phyloP scores from a whole-genome alignment of 2,797 vertebrate species.

The Amblyraja radiata region DNA sequence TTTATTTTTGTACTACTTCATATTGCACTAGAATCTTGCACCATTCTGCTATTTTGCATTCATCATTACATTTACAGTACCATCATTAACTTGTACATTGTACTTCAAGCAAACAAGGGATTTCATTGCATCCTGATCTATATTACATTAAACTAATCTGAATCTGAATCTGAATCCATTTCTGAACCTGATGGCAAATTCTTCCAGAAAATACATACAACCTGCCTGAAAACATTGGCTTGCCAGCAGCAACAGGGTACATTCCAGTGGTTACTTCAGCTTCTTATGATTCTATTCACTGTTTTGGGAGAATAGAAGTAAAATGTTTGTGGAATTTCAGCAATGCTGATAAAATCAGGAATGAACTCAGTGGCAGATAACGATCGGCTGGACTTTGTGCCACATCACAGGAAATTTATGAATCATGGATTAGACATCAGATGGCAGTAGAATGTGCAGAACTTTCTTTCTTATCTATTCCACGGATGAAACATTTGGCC shows the following conservation, averaged over 20 bases:
- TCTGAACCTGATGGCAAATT: no score
- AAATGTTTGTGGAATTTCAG: conserved; percentile 30
- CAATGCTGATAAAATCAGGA: conserved; percentile 27
- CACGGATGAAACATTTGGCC: no score
- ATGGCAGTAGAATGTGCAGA: neutral
- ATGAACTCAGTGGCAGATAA: neutral
- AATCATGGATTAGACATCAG: neutral
- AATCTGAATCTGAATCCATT: no score
- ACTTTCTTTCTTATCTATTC: neutral
- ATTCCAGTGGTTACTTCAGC: conserved; percentile 2
- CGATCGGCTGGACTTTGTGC: neutral
- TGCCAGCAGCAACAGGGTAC: neutral
- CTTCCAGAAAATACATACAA: neutral
- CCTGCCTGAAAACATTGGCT: neutral
- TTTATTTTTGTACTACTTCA: no score
- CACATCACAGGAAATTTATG: neutral
- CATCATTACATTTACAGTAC: no score
- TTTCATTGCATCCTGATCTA: no score
- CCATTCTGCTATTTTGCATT: no score
- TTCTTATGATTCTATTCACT: neutral
- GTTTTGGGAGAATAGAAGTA: conserved; percentile 5
- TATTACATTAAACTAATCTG: no score
- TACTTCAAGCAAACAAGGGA: no score
- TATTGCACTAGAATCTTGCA: no score
- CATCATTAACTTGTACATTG: no score